Evolutionary conservation across 2,888 invertebrate genomes (phyloP), one percentile per base, ranked within the genome.

Genomic region (Mechanitis messenoides): DNA sequence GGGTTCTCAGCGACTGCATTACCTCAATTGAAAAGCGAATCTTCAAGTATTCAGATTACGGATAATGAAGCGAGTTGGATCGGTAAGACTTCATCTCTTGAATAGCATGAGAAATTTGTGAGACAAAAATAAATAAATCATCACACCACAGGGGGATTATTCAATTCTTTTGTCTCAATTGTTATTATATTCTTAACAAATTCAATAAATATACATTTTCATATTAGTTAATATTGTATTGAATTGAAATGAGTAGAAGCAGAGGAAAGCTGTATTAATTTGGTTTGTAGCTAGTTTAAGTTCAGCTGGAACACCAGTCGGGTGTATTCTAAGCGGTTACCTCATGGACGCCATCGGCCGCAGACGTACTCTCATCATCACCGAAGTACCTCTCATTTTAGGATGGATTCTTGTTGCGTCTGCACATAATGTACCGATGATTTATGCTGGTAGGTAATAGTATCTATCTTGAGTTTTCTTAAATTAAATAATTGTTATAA

Each of bases 321-420:
- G 95, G 7, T 94, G 94, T 72, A 90, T 94, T 0, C 55, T 93
- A 53, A 93, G 93, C 61, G 95, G 95, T 0, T 94, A 93, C 75
- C 81, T 94, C 71, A 93, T 95, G 92, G 95, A 95, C 77, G 82
- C 83, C 68, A 87, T 93, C 56, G 95, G 95, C 0, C 84, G 95
- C 2, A 92, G 92, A 62, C 82, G 85, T 9, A 93, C 93, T 0
- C 87, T 94, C 33, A 90, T 94, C 62, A 65, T 93, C 56, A 93
- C 94, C 0, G 93, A 94, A 71, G 75, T 94, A 4, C 94, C 95
- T 0, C 92, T 93, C 47, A 87, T 94, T 33, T 60, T 93, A 0
- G 95, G 95, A 50, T 95, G 94, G 94, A 73, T 93, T 0, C 75
- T 92, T 45, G 91, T 95, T 35, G 88, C 92, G 0, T 85, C 82